These are phyloP conservation scores for Meleagris gallopavo DNA, from an alignment of 2,113 vertebrate species.

Conservation along the genomic window DNA sequence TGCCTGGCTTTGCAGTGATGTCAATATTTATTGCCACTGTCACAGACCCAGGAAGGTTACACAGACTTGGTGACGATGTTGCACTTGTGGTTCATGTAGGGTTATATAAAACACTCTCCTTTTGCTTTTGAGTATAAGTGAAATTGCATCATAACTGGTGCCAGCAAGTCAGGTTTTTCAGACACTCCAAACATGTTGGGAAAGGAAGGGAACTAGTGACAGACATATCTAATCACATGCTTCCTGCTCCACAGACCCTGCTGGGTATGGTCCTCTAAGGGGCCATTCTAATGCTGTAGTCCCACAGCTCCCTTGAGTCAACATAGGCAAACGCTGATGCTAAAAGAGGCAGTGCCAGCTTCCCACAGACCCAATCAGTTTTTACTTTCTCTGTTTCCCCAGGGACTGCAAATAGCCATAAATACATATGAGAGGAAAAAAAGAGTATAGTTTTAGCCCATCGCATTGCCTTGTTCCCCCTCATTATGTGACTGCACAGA, in stretches of 20 bases:
- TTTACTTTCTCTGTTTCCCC: neutral
- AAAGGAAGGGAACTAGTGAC: neutral
- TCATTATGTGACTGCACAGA: neutral
- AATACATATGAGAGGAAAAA: neutral
- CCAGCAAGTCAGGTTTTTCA: neutral
- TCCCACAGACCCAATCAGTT: conserved; percentile 3
- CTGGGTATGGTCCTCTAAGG: neutral
- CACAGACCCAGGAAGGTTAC: conserved; percentile 19
- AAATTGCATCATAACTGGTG: neutral
- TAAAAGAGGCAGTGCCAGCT: conserved; percentile 42
- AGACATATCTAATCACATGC: neutral
- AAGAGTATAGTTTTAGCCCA: neutral
- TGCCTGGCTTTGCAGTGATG: conserved; percentile 22
- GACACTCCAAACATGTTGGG: neutral
- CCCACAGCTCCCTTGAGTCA: conserved; percentile 27
- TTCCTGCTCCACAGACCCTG: neutral
- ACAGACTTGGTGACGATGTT: neutral
- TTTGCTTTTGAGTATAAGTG: neutral
- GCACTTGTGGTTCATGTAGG: neutral
- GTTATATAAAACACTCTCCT: neutral
- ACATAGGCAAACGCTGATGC: conserved; percentile 30
- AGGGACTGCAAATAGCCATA: conserved; percentile 2
- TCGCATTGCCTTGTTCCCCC: neutral
- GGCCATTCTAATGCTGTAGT: neutral
- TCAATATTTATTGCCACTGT: conserved; percentile 51